A percentile compares a stretch with the other conserved stretches of the same genome.
Evolutionary conservation across 2,888 invertebrate genomes (phyloP).

Genomic region (Gibbula magus): DNA sequence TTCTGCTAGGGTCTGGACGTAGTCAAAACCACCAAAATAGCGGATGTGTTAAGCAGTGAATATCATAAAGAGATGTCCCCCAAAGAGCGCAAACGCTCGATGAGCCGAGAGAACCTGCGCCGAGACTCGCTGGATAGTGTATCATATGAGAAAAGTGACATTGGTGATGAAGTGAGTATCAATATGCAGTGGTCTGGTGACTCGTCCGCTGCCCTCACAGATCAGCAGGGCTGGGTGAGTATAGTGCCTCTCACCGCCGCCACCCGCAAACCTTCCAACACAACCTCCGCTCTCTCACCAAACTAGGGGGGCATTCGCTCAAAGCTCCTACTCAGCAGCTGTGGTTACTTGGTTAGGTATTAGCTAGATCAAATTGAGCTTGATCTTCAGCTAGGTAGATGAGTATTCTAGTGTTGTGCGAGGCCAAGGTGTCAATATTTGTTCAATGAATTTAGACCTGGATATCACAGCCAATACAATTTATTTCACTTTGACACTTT

Average conservation of each 20-base stretch:
- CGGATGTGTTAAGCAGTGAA: conserved; percentile 82
- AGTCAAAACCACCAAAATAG: conserved; percentile 92
- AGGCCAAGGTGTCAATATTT: too few species aligned
- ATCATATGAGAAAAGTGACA: conserved; percentile 79
- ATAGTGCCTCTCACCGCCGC: conserved; percentile 33
- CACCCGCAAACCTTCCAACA: conserved; percentile 18
- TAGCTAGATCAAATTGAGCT: too few species aligned
- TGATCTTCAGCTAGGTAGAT: too few species aligned
- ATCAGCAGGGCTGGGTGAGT: conserved; percentile 61
- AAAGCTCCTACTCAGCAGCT: too few species aligned
- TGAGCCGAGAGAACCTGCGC: conserved; percentile 79
- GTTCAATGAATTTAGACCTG: too few species aligned
- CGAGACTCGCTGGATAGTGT: conserved; percentile 80
- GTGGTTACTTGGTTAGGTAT: too few species aligned
- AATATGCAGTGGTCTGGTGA: conserved; percentile 68
- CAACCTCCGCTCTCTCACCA: neutral
- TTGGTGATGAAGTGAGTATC: conserved; percentile 84
- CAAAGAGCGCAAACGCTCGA: conserved; percentile 74
- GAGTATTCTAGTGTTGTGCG: too few species aligned
- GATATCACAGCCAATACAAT: too few species aligned
- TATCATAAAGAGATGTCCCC: conserved; percentile 63
- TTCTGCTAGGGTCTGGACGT: conserved; percentile 87
- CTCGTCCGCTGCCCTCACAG: conserved; percentile 34
- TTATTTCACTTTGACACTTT: too few species aligned
- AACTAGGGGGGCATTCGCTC: too few species aligned